Base-by-base conservation (phyloP, 2,797 vertebrate genomes). In the Sciaenops ocellatus region DNA sequence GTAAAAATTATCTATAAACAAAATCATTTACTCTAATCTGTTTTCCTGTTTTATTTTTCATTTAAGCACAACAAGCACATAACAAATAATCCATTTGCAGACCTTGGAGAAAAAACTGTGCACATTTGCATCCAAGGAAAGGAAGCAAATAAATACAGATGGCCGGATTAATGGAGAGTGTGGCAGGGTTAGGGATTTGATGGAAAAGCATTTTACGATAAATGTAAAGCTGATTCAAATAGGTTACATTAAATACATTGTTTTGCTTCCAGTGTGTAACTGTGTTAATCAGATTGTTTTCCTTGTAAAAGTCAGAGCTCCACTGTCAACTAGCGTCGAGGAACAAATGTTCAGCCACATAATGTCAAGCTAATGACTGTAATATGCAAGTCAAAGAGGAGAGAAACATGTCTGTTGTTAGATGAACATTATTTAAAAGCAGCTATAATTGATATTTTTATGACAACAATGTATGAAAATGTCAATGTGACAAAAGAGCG, bases 331-430 rank as follows among this genome's bases (percentile, higher is more conserved):
- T 17, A 28, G 22, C 41, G 20, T 59, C 50, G 1, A 41, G 42
- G 11, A 61, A 46, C 18, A 74, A 64, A 77, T 41, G 24, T 12
- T 68, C 28, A 64, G 52, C 55, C 46, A 3, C 69, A 63, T 81
- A 47, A 66, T 62, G 51, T 73, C 13, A 6, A 68, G 34, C 66
- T 79, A 78, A 85, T 65, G 70, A 50, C 17, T 22, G 9, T 63
- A 44, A 81, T 61, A 64, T 28, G 70, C 48, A 44, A 64, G 60
- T 57, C 65, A 83, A 54, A 24, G 20, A 30, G 51, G 22, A 61
- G 47, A 51, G 61, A 59, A 28, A 56, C 12, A 69, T 60, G 60
- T 38, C 41, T 55, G 42, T 47, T 5, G 6, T 65, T 65, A 54
- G 20, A 60, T 12, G 57, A 4, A 9, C 42, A 20, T 34, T 28